These are phyloP conservation scores for Larimichthys polyactis DNA, from an alignment of 2,113 vertebrate species.

Conservation along the genomic window DNA sequence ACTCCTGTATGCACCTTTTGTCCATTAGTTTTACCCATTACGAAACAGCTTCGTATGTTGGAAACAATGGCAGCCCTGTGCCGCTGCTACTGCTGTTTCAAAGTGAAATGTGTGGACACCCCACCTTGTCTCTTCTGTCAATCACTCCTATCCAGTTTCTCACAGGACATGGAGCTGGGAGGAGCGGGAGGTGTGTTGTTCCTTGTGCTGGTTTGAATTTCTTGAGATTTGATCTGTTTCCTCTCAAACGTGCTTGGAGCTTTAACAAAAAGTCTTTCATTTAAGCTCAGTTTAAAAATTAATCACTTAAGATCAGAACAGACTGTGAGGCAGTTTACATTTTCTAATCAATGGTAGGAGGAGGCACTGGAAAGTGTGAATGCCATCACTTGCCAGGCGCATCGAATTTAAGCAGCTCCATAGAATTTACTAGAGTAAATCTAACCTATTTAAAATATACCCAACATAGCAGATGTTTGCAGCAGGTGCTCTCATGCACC, in stretches of 20 bases:
- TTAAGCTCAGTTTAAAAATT: not conserved
- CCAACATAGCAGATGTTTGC: too few species aligned
- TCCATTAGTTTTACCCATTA: constrained; percentile 19
- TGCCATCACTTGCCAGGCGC: too few species aligned
- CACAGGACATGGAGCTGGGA: not conserved
- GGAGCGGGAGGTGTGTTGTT: constrained; percentile 11
- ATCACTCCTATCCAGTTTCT: constrained; percentile 56
- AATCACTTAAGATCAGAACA: too few species aligned
- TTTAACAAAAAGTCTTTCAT: not conserved
- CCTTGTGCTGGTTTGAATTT: constrained; percentile 21
- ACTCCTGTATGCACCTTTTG: constrained; percentile 6
- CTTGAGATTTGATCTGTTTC: constrained; percentile 31
- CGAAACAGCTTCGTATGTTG: constrained; percentile 40
- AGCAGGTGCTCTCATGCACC: too few species aligned
- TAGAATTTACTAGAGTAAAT: too few species aligned
- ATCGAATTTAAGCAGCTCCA: too few species aligned
- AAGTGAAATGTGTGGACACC: constrained; percentile 41
- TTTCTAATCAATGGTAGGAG: too few species aligned
- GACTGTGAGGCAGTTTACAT: too few species aligned
- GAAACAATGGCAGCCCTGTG: constrained; percentile 56
- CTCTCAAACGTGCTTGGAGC: not conserved
- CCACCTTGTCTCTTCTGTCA: constrained; percentile 39
- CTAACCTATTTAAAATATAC: too few species aligned
- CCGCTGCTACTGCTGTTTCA: constrained; percentile 42
- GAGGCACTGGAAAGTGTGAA: too few species aligned